Conservation (phyloP, 2,113 vertebrate species). For the Toxotes jaculatrix region DNA sequence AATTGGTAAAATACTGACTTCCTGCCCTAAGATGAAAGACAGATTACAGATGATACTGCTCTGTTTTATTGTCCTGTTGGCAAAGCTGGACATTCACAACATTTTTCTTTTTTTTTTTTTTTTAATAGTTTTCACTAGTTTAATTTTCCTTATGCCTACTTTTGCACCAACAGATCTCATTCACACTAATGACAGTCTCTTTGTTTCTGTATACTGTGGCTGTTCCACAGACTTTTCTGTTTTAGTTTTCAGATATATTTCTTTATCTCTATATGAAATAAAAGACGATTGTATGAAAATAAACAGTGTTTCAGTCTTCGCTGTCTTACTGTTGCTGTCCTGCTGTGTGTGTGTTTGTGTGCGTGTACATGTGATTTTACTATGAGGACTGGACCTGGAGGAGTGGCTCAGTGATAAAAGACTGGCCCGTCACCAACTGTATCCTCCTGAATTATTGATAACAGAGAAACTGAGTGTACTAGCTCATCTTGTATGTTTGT, state of each 20-base stretch:
- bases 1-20: not conserved
- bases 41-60: not conserved
- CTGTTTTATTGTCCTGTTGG: not conserved
- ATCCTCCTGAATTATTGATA: not conserved
- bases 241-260: conserved; percentile 70
- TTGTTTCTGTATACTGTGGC: conserved; percentile 51
- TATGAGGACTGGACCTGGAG: not conserved
- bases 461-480: not conserved
- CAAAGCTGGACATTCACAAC: not conserved
- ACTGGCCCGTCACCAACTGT: not conserved
- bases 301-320: not conserved
- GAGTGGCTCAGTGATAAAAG: no score
- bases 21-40: not conserved
- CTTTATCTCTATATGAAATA: conserved; percentile 69
- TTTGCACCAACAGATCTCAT: conserved; percentile 47
- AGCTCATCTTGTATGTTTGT: not conserved
- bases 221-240: conserved; percentile 64
- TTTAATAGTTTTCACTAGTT: conserved; percentile 6
- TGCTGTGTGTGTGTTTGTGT: not conserved
- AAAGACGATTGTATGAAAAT: conserved; percentile 65
- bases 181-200: conserved; percentile 43
- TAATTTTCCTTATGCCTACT: conserved; percentile 19
- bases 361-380: not conserved
- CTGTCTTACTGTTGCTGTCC: not conserved
- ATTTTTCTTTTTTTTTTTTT: not conserved